These are phyloP conservation scores for Caenorhabditis tropicalis DNA, from an alignment of 1,140 invertebrate species.

Conservation along the genomic window DNA sequence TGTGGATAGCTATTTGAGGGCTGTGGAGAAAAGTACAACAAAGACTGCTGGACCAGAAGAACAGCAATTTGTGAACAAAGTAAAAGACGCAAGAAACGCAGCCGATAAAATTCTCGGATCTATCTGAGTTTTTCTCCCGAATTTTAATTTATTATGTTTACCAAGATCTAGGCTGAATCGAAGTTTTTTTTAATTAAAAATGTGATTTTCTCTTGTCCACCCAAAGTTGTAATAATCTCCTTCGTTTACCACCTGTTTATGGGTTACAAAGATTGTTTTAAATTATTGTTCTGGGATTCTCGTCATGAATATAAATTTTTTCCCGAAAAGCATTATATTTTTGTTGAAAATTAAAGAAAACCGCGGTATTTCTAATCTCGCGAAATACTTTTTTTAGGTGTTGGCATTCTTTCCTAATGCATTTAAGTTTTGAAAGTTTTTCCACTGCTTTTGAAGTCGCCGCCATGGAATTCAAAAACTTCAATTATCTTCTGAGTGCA, in stretches of 20 bases:
- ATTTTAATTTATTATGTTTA: constrained; percentile 20
- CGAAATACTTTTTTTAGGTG: neutral
- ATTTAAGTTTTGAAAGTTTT: no score
- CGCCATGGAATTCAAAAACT: neutral
- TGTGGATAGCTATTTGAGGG: constrained; percentile 34
- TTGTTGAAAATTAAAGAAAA: neutral
- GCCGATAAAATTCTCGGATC: constrained; percentile 28
- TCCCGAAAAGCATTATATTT: neutral
- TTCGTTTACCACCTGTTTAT: constrained; percentile 38
- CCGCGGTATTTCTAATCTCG: neutral
- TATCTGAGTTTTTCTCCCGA: neutral
- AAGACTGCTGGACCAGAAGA: constrained; percentile 40
- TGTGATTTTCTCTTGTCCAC: constrained; percentile 18
- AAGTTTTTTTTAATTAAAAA: constrained; percentile 14
- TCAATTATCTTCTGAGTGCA: neutral
- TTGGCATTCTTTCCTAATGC: neutral
- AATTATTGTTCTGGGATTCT: constrained; percentile 26
- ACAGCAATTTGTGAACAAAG: constrained; percentile 7
- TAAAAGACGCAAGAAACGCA: constrained; percentile 12
- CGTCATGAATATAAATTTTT: neutral
- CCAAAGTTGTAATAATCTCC: constrained; percentile 28
- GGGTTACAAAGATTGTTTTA: constrained; percentile 41
- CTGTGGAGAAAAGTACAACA: neutral
- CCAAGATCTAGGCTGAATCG: neutral
- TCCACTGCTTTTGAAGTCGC: constrained; percentile 1